These are phyloP conservation scores for Nephrotoma guestfalica DNA, from an alignment of 2,888 invertebrate genomes.

Conservation along the genomic window DNA sequence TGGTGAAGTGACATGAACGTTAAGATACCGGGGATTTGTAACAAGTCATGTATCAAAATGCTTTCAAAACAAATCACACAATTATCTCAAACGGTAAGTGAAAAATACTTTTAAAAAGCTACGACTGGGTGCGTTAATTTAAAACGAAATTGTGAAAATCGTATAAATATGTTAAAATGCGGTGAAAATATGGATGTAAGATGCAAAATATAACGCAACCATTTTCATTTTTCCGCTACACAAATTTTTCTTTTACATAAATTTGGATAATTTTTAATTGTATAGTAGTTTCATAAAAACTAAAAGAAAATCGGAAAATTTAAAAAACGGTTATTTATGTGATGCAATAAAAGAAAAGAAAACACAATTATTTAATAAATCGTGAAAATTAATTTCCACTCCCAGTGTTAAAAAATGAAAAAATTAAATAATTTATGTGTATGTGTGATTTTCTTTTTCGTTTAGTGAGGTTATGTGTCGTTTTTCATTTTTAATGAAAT, in stretches of 20 bases:
- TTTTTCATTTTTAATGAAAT: neutral
- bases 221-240: neutral
- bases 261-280: neutral
- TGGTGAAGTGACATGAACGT: slow-evolving; percentile 35
- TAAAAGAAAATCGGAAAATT: neutral
- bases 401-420: too few relatives aligned
- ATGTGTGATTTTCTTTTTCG: neutral
- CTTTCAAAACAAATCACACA: slow-evolving; percentile 31
- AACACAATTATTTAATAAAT: neutral
- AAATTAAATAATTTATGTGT: neutral
- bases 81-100: slow-evolving; percentile 32
- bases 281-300: neutral
- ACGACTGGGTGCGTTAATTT: neutral
- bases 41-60: slow-evolving; percentile 35
- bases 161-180: neutral
- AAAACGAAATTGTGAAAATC: neutral
- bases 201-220: neutral
- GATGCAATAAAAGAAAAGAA: neutral
- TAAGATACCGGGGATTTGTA: slow-evolving; percentile 31
- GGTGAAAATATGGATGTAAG: neutral
- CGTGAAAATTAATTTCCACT: neutral
- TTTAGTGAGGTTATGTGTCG: neutral
- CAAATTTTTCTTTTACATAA: neutral
- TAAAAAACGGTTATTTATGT: neutral
- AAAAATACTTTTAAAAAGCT: neutral